Evolutionary conservation across 2,888 invertebrate species (phyloP).

Genomic region (Drosophila pullipes): DNA sequence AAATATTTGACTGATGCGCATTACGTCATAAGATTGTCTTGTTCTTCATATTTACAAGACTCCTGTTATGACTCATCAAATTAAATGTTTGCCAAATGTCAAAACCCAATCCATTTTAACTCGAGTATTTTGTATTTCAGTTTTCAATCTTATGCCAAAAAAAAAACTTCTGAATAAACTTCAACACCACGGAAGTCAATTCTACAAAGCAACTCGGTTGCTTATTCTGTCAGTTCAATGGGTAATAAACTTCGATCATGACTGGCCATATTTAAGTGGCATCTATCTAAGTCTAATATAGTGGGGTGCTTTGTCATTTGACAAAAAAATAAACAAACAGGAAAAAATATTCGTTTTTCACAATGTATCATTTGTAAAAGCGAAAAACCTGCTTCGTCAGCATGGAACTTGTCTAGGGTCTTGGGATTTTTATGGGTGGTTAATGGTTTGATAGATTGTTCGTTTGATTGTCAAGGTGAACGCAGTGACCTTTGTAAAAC

Average conservation of each 20-base stretch:
- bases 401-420: constrained; percentile 52
- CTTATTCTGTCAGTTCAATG: constrained; percentile 29
- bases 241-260: constrained; percentile 51
- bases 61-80: constrained; percentile 3
- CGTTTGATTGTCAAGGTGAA: constrained; percentile 76
- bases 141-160: constrained; percentile 20
- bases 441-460: constrained; percentile 31
- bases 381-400: constrained; percentile 68
- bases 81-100: constrained; percentile 14
- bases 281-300: constrained; percentile 18
- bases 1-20: constrained; percentile 23
- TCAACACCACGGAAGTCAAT: constrained; percentile 39
- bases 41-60: constrained; percentile 32
- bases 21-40: constrained; percentile 25
- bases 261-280: constrained; percentile 56
- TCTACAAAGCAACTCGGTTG: constrained; percentile 12
- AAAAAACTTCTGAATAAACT: constrained; percentile 12
- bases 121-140: constrained; percentile 19
- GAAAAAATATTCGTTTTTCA: constrained; percentile 37
- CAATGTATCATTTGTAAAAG: constrained; percentile 41
- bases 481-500: constrained; percentile 68
- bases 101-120: constrained; percentile 9
- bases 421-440: constrained; percentile 42
- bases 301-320: constrained; percentile 49
- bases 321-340: constrained; percentile 21